Base-by-base conservation (phyloP, 2,888 invertebrate genomes). In the Buathra laborator region DNA sequence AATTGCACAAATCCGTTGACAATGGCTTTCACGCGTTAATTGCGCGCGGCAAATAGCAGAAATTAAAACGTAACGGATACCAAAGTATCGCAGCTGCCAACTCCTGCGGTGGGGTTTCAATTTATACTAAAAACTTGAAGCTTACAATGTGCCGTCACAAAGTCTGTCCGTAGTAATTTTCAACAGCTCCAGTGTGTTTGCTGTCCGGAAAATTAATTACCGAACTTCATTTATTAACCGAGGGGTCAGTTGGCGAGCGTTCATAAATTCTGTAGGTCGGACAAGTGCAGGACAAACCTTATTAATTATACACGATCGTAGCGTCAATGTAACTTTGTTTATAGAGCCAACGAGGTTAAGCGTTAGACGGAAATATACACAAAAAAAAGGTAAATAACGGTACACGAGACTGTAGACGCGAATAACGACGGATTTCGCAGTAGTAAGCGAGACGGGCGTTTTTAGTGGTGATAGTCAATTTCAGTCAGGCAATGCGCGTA, bases 161-260 rank as follows among this genome's bases (percentile, higher is more conserved):
- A 37, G 56, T 56, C 56, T 4, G 56, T 19, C 24, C 9, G 24
- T 19, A 12, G 56, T 56, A 53, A 53, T 53, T 53, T 70, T 71
- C 53, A 43, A 51, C 53, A 32, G 53, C 1, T 37, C 37, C 12
- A 0, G 37, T 16, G 12, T 19, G 51, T 37, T n/a, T 12, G 37
- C 71, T 32, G 53, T 53, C 37, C 12, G 16, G 12, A 6, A 71
- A 53, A 71, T 37, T 56, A 71, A 53, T 71, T n/a, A 37, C 43
- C 37, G 51, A 71, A 71, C 71, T 71, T 53, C 12, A 53, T 37
- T 56, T 56, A 56, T 56, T 56, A 56, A 56, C 56, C 37, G 19
- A 16, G 66, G 14, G 44, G 24, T 24, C 24, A 37, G 53, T 37
- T 37, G 37, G 53, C 29, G 14, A 19, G 29, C 51, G 37, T 43